Evolutionary conservation across 2,113 vertebrate species (phyloP).

Genomic region (Dendropsophus ebraccatus): DNA sequence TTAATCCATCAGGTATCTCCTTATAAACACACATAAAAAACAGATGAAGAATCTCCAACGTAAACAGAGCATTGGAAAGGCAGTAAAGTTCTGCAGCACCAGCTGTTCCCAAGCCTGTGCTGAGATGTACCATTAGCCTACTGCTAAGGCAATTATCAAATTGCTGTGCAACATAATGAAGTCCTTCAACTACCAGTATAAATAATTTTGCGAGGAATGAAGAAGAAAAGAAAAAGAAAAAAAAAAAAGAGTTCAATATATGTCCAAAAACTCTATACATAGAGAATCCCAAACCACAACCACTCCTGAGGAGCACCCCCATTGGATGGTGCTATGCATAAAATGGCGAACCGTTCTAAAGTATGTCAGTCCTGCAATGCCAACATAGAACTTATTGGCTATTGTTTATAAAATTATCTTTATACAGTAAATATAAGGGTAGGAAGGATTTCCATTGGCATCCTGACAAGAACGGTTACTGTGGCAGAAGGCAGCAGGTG

Average conservation of each 20-base stretch:
- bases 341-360: neutral
- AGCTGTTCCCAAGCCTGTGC: constrained; percentile 54
- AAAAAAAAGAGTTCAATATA: constrained; percentile 19
- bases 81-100: constrained; percentile 53
- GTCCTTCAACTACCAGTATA: constrained; percentile 51
- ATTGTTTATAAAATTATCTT: neutral
- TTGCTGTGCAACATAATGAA: constrained; percentile 55
- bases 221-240: constrained; percentile 41
- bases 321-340: neutral
- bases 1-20: constrained; percentile 60
- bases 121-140: constrained; percentile 52
- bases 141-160: constrained; percentile 56
- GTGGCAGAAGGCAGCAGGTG: no score
- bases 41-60: constrained; percentile 62
- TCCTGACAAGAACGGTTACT: no score
- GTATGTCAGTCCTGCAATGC: neutral
- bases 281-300: neutral
- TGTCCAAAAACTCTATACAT: constrained; percentile 2
- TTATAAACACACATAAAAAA: constrained; percentile 64
- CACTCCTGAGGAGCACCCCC: neutral
- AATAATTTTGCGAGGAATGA: constrained; percentile 44
- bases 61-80: constrained; percentile 49
- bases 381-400: neutral
- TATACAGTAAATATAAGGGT: no score
- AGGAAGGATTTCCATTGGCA: no score